Conservation (phyloP, 2,113 vertebrate genomes). For the Mobula birostris region DNA sequence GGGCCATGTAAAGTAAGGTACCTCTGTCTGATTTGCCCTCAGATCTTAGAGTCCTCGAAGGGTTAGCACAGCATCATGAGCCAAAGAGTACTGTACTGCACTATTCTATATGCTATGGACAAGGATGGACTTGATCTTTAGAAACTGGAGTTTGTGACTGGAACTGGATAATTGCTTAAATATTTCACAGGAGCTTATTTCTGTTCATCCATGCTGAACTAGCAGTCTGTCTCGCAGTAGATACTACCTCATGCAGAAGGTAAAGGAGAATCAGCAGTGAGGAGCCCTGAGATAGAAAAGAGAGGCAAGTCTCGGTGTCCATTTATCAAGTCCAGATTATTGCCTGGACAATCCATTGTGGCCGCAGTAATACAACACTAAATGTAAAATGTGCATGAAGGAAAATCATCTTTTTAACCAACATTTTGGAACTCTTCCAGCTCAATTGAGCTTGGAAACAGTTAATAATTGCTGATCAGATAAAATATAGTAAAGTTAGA, state of each 20-base stretch:
- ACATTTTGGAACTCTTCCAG: constrained; percentile 5
- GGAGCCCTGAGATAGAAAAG: not conserved
- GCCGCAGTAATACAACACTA: not conserved
- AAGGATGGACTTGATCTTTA: not conserved
- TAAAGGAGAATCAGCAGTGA: not conserved
- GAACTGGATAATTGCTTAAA: not conserved
- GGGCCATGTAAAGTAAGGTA: not conserved
- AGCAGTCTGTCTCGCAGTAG: not conserved
- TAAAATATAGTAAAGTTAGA: constrained; percentile 29
- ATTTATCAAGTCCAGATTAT: not conserved
- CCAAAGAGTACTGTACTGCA: no score
- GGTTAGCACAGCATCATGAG: no score
- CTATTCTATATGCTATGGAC: not conserved
- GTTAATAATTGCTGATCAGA: not conserved
- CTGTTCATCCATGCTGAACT: not conserved
- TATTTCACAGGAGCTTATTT: not conserved
- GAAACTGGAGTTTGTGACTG: not conserved
- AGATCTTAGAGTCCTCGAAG: not conserved
- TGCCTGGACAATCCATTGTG: not conserved
- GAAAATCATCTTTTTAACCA: not conserved
- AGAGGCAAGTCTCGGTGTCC: not conserved
- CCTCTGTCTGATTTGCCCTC: not conserved
- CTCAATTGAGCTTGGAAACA: not conserved
- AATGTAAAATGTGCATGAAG: not conserved
- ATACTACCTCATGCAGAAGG: not conserved